phyloP scores from a whole-genome alignment of 2,113 vertebrate species.

The Cyanoliseus patagonus region DNA sequence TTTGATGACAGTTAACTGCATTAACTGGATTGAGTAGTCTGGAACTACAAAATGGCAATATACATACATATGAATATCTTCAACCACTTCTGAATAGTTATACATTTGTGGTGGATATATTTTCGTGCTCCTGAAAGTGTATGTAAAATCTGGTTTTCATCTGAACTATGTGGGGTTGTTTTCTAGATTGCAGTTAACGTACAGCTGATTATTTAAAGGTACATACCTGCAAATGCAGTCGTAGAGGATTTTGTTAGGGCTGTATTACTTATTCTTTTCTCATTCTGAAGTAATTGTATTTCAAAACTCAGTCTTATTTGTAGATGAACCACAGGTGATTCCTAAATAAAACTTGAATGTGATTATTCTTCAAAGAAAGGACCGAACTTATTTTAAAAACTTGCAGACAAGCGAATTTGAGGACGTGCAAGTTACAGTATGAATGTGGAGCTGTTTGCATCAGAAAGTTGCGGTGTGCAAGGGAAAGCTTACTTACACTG shows the following conservation, averaged over 20 bases:
- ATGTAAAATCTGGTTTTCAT: background rate
- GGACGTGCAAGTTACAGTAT: background rate
- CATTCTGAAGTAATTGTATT: background rate
- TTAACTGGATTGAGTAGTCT: background rate
- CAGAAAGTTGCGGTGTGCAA: background rate
- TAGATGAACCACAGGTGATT: background rate
- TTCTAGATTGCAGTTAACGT: background rate
- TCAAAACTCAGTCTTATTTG: background rate
- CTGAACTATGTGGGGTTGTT: background rate
- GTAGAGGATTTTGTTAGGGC: background rate
- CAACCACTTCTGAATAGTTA: background rate
- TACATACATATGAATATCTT: background rate
- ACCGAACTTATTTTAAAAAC: background rate
- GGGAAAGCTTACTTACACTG: background rate
- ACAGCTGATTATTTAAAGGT: background rate
- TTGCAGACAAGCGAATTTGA: background rate
- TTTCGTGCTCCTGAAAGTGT: background rate
- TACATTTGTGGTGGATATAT: background rate
- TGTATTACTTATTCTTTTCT: background rate
- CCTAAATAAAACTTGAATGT: background rate
- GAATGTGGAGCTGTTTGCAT: background rate
- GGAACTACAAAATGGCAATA: background rate
- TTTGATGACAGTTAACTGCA: rapidly evolving
- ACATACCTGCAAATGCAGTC: background rate
- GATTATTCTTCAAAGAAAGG: background rate